Evolutionary conservation across 2,113 vertebrate genomes (phyloP), one percentile per base, ranked within the genome.

Genomic region (Scalopus aquaticus): DNA sequence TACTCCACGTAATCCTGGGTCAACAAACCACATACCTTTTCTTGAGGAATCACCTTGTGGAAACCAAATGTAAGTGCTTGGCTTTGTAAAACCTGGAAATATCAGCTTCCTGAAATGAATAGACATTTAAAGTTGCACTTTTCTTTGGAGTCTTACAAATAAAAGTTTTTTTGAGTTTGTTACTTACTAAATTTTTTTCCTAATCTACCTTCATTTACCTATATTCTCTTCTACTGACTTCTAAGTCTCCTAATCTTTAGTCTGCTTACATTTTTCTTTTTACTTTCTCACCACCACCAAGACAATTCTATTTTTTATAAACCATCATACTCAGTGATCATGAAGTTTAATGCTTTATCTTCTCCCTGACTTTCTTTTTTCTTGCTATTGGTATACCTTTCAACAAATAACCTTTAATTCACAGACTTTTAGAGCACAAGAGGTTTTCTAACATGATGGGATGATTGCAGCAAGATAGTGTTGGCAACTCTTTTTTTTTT

Each of bases 31-130:
- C 35, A 98, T 99, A 90, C 98, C 99, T 5, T 98, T 98, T 87
- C 98, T 98, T 95, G 98, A 98, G 26, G 99, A 99, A 95, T 99
- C 99, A 2, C 98, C 99, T n/a, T 97, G 98, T 88, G 97, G 97
- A 56, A 98, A 62, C 95, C 98, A 98, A 88, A 98, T n/a, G 99
- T 99, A 90, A 98, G 98, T 96, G 65, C 20, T 32, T 76, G 35
- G 37, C 15, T 67, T 89, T 39, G 28, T 96, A 46, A 95, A 87
- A 60, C 12, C 2, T 97, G 19, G 46, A 90, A 78, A 60, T 90
- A 32, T 0, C 96, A 76, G 56, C 44, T 83, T 91, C 20, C 6
- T 84, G n/a, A n/a, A n/a, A n/a, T 19, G 42, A 85, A 28, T 42
- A 90, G 35, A 84, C 91, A 62, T 30, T 56, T 37, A 85, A 79